phyloP scores from a whole-genome alignment of 1,140 invertebrate genomes.

The Panagrolaimus sp. region DNA sequence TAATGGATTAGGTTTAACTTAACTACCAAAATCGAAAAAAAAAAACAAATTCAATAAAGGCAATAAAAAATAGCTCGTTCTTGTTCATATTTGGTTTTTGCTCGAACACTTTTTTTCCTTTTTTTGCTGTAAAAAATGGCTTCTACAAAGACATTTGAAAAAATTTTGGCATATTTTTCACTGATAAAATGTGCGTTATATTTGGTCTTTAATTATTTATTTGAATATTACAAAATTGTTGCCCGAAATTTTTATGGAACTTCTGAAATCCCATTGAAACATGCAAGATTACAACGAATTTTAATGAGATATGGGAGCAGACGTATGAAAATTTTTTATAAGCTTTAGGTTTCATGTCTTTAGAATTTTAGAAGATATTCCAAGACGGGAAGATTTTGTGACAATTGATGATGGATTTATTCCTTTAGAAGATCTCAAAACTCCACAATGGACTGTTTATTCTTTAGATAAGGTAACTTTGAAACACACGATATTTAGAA shows the following conservation, averaged over 20 bases:
- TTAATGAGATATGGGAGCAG: not conserved
- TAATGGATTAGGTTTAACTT: too few relatives aligned
- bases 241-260: not conserved
- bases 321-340: not conserved
- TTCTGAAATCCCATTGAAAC: not conserved
- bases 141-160: too few relatives aligned
- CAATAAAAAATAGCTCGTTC: too few relatives aligned
- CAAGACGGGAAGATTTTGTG: not conserved
- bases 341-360: too few relatives aligned
- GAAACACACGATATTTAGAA: not conserved
- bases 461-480: not conserved
- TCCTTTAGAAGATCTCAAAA: not conserved
- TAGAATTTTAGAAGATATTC: not conserved
- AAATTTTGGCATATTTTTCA: too few relatives aligned
- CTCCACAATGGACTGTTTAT: constrained; percentile 1
- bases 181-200: not conserved
- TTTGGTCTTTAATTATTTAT: not conserved
- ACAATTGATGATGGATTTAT: not conserved
- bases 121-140: too few relatives aligned
- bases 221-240: constrained; percentile 2
- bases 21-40: too few relatives aligned
- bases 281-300: not conserved
- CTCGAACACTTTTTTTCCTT: too few relatives aligned
- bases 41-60: too few relatives aligned
- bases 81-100: too few relatives aligned